These are phyloP conservation scores for Acanthosepion pharaonis DNA, from an alignment of 2,888 invertebrate genomes.

Conservation along the genomic window DNA sequence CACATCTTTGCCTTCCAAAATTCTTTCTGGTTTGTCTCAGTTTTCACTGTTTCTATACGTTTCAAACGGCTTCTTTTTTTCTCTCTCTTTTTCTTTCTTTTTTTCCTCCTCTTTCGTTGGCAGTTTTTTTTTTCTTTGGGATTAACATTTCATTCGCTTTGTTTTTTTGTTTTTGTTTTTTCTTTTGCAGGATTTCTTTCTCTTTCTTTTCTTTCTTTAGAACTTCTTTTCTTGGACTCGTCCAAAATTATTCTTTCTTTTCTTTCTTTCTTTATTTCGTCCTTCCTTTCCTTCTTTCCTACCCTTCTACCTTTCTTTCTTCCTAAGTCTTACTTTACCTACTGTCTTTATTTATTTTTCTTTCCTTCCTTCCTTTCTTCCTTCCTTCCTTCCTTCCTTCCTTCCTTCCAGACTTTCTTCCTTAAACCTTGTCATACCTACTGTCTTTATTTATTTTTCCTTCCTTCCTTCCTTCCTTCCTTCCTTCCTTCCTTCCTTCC, in stretches of 20 bases:
- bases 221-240: too few species aligned
- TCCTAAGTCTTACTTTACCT: too few species aligned
- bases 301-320: background rate
- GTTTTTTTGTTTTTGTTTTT: background rate
- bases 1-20: background rate
- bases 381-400: too few species aligned
- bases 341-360: too few species aligned
- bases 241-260: background rate
- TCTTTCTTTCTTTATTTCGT: background rate
- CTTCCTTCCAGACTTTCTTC: too few species aligned
- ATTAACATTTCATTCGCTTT: background rate
- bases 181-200: background rate
- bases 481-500: background rate
- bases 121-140: too few species aligned
- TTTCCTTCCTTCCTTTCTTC: too few species aligned
- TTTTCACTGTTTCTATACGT: background rate
- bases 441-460: too few species aligned
- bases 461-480: too few species aligned
- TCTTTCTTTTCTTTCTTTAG: background rate
- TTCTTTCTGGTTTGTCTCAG: background rate
- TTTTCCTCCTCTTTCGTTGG: too few species aligned
- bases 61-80: background rate
- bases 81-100: background rate
- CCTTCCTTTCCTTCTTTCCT: background rate
- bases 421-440: too few species aligned